Conservation (phyloP, 1,140 invertebrate genomes). For the Drosophila fuyamai region DNA sequence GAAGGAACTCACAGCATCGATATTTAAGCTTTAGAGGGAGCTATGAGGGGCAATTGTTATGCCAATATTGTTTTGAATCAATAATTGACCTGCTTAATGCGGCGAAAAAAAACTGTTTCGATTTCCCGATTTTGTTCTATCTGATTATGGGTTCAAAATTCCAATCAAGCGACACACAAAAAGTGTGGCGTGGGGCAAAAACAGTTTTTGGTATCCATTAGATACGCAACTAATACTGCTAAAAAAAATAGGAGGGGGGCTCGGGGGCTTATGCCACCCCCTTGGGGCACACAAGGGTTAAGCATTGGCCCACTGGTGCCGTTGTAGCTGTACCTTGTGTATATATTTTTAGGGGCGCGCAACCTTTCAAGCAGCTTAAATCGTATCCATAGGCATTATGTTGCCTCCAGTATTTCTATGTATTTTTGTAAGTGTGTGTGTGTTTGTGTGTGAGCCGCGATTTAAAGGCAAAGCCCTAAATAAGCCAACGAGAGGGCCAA, state of each 20-base stretch:
- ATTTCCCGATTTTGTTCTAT: background rate
- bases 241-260: constrained; percentile 10
- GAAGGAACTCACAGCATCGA: background rate
- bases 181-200: constrained; percentile 8
- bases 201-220: constrained; percentile 74
- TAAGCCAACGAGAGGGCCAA: constrained; percentile 69
- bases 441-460: constrained; percentile 50
- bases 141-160: constrained; percentile 21
- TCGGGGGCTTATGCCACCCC: background rate
- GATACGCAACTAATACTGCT: constrained; percentile 72
- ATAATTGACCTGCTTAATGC: constrained; percentile 16
- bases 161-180: constrained; percentile 23
- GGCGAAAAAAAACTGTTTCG: background rate
- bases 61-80: constrained; percentile 14
- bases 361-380: constrained; percentile 77
- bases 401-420: constrained; percentile 24
- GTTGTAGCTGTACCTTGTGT: constrained; percentile 43
- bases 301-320: constrained; percentile 5
- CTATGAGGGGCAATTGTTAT: background rate
- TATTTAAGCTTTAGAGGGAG: constrained; percentile 26
- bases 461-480: constrained; percentile 74
- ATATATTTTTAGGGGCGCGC: constrained; percentile 74
- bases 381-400: constrained; percentile 74
- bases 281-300: constrained; percentile 32
- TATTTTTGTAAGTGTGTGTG: constrained; percentile 26